Percentiles rank a stretch among this genome's conserved stretches.
phyloP scores from a whole-genome alignment of 2,888 invertebrate genomes.

The Entomobrya multifasciata region DNA sequence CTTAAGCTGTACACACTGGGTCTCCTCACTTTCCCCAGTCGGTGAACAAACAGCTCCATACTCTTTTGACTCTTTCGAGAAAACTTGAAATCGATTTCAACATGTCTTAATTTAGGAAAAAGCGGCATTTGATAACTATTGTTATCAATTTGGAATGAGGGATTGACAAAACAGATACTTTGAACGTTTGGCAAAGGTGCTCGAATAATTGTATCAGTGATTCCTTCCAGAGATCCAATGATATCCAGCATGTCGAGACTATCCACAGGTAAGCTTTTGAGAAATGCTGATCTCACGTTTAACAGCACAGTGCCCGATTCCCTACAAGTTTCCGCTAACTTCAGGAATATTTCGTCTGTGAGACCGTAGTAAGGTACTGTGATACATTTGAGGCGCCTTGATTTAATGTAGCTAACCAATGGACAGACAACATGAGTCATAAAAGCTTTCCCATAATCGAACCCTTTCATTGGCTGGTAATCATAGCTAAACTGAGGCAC shows the following conservation, averaged over 20 bases:
- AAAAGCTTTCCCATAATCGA: constrained; percentile 56
- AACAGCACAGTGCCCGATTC: constrained; percentile 53
- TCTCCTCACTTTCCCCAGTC: constrained; percentile 56
- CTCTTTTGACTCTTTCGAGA: constrained; percentile 65
- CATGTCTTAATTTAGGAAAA: constrained; percentile 47
- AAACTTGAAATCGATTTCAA: constrained; percentile 68
- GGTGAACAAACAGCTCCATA: constrained; percentile 66
- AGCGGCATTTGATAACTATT: constrained; percentile 50
- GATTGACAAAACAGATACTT: constrained; percentile 65
- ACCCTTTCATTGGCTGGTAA: constrained; percentile 61
- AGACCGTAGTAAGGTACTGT: constrained; percentile 68
- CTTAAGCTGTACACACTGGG: constrained; percentile 52
- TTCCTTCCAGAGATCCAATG: constrained; percentile 63
- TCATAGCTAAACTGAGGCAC: constrained; percentile 68
- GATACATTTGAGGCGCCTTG: constrained; percentile 20
- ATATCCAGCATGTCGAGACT: constrained; percentile 55
- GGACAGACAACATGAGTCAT: constrained; percentile 44
- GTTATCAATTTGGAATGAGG: constrained; percentile 55
- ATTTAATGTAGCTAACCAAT: constrained; percentile 41
- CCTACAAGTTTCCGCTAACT: constrained; percentile 37
- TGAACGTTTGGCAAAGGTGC: constrained; percentile 55
- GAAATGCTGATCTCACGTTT: constrained; percentile 61
- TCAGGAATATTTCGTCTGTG: constrained; percentile 54
- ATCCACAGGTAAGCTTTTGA: constrained; percentile 52
- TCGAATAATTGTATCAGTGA: constrained; percentile 59